Conservation (phyloP, 2,888 invertebrate species). For the Caenorhabditis macrosperma region DNA sequence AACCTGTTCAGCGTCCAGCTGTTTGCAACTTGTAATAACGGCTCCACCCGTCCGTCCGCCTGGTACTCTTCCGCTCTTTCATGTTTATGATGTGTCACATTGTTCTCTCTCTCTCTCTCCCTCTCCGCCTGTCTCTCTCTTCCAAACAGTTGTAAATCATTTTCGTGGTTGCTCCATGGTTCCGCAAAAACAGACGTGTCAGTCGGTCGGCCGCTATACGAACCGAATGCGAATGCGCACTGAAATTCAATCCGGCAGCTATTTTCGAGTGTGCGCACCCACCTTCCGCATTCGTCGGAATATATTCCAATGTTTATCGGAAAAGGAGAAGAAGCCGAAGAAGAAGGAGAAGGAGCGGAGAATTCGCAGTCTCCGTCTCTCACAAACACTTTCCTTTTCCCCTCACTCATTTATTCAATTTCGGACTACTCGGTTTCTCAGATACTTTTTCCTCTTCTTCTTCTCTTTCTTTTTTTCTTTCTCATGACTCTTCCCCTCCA, state of each 20-base stretch:
- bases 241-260: conserved; percentile 41
- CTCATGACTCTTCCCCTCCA: background rate
- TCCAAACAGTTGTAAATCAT: conserved; percentile 8
- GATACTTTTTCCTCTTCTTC: conserved; percentile 12
- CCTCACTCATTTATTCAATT: conserved; percentile 47
- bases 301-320: conserved; percentile 9
- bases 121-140: background rate
- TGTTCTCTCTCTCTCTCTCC: background rate
- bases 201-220: conserved; percentile 12
- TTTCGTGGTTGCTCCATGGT: background rate
- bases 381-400: background rate
- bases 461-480: conserved; percentile 14
- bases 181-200: background rate
- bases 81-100: background rate
- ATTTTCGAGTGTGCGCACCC: conserved; percentile 36
- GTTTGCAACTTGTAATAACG: conserved; percentile 2
- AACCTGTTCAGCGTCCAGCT: conserved; percentile 9
- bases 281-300: background rate
- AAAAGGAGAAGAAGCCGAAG: conserved; percentile 6
- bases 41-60: background rate
- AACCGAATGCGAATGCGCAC: conserved; percentile 15
- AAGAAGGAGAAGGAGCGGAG: background rate
- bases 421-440: conserved; percentile 2
- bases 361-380: conserved; percentile 6
- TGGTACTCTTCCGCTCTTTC: background rate